Percentiles rank a stretch among this genome's conserved stretches.
These are phyloP conservation scores for Platanista minor DNA, from an alignment of 2,113 vertebrate species.

Conservation along the genomic window DNA sequence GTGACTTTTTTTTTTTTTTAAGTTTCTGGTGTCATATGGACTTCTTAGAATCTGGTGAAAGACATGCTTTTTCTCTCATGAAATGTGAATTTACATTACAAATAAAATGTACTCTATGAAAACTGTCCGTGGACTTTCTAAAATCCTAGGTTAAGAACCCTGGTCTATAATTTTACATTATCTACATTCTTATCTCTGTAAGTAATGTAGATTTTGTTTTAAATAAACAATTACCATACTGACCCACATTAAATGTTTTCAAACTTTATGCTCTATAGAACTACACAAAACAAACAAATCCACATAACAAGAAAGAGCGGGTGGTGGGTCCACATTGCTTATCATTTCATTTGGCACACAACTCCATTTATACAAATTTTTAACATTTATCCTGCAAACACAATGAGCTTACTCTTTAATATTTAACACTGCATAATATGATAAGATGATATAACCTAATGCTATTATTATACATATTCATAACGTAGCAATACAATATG, in stretches of 20 bases:
- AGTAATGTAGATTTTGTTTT: conserved; percentile 25
- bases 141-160: not conserved
- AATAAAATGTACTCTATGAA: not conserved
- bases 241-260: not conserved
- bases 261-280: not conserved
- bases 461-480: not conserved
- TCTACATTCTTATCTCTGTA: not conserved
- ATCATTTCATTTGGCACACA: not conserved
- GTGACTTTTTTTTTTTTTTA: not conserved
- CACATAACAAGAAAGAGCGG: not conserved
- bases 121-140: not conserved
- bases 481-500: not conserved
- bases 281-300: not conserved
- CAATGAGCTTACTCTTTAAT: not conserved
- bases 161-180: not conserved
- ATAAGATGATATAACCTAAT: not conserved
- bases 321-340: not conserved
- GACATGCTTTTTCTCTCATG: not conserved
- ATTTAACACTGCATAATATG: not conserved
- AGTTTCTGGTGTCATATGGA: not conserved
- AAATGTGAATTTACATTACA: not conserved
- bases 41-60: not conserved
- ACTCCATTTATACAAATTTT: not conserved
- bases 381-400: not conserved
- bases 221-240: not conserved